Conservation (phyloP, 2,888 invertebrate species). For the Cybosia mesomella region DNA sequence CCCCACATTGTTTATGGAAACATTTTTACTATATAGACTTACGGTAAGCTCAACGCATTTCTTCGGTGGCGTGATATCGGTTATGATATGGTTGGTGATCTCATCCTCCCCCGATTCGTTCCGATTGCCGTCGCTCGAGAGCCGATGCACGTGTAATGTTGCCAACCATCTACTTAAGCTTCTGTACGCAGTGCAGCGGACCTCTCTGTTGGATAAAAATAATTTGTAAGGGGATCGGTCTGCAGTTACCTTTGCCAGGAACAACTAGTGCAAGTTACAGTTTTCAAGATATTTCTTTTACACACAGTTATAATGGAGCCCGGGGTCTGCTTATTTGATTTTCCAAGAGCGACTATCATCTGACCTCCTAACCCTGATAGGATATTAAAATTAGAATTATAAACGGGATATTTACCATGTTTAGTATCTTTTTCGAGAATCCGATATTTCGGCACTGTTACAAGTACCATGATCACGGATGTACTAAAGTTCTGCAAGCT, state of each 20-base stretch:
- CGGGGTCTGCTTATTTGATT: no score
- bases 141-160: conserved; percentile 56
- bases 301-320: no score
- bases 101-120: conserved; percentile 66
- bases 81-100: conserved; percentile 60
- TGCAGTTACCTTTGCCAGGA: neutral
- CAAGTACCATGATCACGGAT: no score
- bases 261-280: neutral
- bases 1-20: neutral
- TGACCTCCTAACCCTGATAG: no score
- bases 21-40: conserved; percentile 30
- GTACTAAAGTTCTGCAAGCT: no score
- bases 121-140: conserved; percentile 43
- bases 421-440: no score
- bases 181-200: conserved; percentile 68
- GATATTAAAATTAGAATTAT: no score
- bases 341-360: no score
- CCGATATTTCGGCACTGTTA: no score
- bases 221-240: neutral
- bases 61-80: conserved; percentile 65
- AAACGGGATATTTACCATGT: no score
- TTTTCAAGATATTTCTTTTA: no score
- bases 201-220: conserved; percentile 55
- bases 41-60: conserved; percentile 72
- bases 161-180: conserved; percentile 66